phyloP scores from a whole-genome alignment of 1,140 invertebrate genomes.

The Zaprionus lachaisei region DNA sequence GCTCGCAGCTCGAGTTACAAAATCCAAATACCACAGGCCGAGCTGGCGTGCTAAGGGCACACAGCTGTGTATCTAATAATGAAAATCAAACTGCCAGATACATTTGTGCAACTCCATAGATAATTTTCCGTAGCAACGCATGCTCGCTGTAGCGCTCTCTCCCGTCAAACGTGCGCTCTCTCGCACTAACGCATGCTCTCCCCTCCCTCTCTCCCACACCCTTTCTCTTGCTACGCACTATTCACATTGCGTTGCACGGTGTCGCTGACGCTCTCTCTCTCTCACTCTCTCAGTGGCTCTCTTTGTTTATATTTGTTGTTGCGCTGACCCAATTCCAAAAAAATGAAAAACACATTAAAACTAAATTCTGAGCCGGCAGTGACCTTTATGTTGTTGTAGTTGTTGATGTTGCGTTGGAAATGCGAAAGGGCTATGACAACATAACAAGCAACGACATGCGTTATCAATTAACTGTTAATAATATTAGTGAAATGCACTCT shows the following conservation, averaged over 20 bases:
- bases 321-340: conserved; percentile 63
- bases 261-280: not conserved
- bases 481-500: not conserved
- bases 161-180: conserved; percentile 13
- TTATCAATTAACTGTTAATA: not conserved
- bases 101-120: conserved; percentile 53
- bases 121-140: conserved; percentile 67
- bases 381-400: not conserved
- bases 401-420: not conserved
- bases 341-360: conserved; percentile 21
- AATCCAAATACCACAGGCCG: conserved; percentile 44
- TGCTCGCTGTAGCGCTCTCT: conserved; percentile 49
- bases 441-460: not conserved
- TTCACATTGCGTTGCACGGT: not conserved
- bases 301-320: conserved; percentile 70
- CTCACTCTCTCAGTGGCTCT: not conserved
- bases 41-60: conserved; percentile 42
- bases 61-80: conserved; percentile 78
- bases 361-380: conserved; percentile 11
- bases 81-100: conserved; percentile 66
- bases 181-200: conserved; percentile 20
- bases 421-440: not conserved
- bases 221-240: conserved; percentile 1
- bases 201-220: conserved; percentile 8
- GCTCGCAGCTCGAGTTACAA: conserved; percentile 47